Base-by-base conservation (phyloP, 1,140 invertebrate genomes). In the Drosophila mayri region DNA sequence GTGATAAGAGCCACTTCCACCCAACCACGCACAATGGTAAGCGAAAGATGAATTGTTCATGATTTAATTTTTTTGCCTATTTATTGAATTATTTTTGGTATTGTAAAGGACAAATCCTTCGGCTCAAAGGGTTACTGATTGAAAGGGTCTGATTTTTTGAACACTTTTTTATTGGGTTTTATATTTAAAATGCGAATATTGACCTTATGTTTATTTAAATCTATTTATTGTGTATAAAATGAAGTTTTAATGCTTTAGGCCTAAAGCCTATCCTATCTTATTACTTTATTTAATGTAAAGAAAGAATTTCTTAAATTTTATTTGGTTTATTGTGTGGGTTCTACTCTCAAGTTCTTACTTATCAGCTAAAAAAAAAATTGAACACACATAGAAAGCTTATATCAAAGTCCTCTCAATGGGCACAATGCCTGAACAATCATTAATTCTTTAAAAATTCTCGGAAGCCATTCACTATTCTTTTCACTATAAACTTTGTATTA, bases 1-100 rank as follows among this genome's bases (percentile, higher is more conserved):
- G 78, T 92, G 91, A 92, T 80, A 92, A 92, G 70, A 91, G 64
- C 67, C 90, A 76, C 64, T 85, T 73, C 70, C 80, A 85, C 61
- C 46, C 81, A 64, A 58, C 84, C 58, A 73, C 91, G 43, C 90
- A 90, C 63, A 90, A 80, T 41, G 91, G 91, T 92, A 78, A 92
- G 91, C 28, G 2, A 50, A 57, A 68, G 43, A 73, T n/a, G n/a
- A n/a, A n/a, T n/a, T n/a, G n/a, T 75, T 63, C 49, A 28, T 1
- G 5, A 7, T 12, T 6, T 44, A 25, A 25, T 37, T 54, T 50
- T 37, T 22, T 38, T 37, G 8, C 28, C 18, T 43, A 49, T 52
- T 11, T 18, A 63, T 78, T 40, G 28, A 12, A 35, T 65, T 44
- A 37, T 60, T 60, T 43, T 40, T 61, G 66, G 49, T 37, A 44